Evolutionary conservation across 2,888 invertebrate species (phyloP), one percentile per base, ranked within the genome.

Genomic region (Hirudinaria manillensis): DNA sequence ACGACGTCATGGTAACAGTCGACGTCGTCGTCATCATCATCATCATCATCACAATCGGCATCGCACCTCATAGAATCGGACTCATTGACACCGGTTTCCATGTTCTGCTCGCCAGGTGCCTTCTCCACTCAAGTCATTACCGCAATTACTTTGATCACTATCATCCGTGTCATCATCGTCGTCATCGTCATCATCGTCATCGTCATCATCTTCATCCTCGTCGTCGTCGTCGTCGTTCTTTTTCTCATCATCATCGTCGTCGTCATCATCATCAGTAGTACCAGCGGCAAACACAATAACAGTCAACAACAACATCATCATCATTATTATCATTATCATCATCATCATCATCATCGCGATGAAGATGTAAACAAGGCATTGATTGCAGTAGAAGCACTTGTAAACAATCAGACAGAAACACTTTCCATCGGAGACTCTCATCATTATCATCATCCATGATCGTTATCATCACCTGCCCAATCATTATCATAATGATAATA

Each of bases 291-390:
- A 75, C 74, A 71, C 74, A 74, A 71, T 74, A 74, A 72, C 74
- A 74, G 38, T 74, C 70, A 71, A 75, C 74, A 51, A 75, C 70
- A 72, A 75, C 70, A 71, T 75, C 75, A 75, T 75, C 70, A 75
- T 75, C 75, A 73, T 75, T 74, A 72, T 29, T 61, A 73, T 73
- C 71, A 45, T 71, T 51, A 45, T 71, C 71, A 51, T 71, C 71
- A 51, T 71, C 71, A 51, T 71, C 71, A 75, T 61, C 61, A 3
- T 16, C 61, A 61, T 1, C 61, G 10, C n/a, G 21, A 19, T 72
- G 4, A 61, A 45, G 45, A 45, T 7, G 45, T 45, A 45, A 45
- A 45, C 45, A 45, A 45, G 45, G 45, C 45, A 45, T 45, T 45
- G 45, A 45, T 45, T 45, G 13, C 45, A 10, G 45, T 16, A 45